Percentiles rank a stretch among this genome's conserved stretches.
Conservation (phyloP, 2,888 invertebrate species). For the Catocala fraxini region DNA sequence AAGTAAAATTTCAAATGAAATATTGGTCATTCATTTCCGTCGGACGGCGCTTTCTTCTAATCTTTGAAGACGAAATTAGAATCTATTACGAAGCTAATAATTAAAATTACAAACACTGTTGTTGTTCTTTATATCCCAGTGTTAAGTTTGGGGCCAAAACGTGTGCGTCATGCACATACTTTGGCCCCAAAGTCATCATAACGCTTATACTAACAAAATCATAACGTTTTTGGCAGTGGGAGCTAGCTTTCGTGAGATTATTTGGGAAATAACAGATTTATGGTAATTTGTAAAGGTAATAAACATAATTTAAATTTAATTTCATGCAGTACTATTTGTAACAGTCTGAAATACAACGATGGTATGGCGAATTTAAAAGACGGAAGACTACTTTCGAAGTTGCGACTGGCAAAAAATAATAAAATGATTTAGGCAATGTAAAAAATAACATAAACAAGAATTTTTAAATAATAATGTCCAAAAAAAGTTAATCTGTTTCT, state of each 20-base stretch:
- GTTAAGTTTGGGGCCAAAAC: conserved; percentile 15
- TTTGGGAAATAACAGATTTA: conserved; percentile 10
- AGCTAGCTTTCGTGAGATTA: background rate
- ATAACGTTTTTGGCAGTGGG: conserved; percentile 14
- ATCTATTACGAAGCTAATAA: conserved; percentile 23
- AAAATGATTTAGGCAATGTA: no score
- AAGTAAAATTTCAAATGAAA: conserved; percentile 41
- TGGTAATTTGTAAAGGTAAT: background rate
- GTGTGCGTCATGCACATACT: conserved; percentile 5
- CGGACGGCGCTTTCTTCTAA: conserved; percentile 32
- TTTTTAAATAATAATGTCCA: no score
- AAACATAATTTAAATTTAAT: background rate
- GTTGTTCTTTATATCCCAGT: conserved; percentile 12
- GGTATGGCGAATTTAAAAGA: conserved; percentile 31
- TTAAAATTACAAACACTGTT: conserved; percentile 17
- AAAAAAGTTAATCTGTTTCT: no score
- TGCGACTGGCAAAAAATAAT: conserved; percentile 14
- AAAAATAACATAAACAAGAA: no score
- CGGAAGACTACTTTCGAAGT: conserved; percentile 32
- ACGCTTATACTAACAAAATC: conserved; percentile 1
- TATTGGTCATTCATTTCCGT: conserved; percentile 38
- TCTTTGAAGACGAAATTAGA: conserved; percentile 43
- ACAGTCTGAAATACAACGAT: conserved; percentile 16
- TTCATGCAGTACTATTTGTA: background rate
- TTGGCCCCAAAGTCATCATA: no score